Percentiles rank a stretch among this genome's conserved stretches.
Conservation (phyloP, 64 coral and sea anemone species). For the Actinia equina region DNA sequence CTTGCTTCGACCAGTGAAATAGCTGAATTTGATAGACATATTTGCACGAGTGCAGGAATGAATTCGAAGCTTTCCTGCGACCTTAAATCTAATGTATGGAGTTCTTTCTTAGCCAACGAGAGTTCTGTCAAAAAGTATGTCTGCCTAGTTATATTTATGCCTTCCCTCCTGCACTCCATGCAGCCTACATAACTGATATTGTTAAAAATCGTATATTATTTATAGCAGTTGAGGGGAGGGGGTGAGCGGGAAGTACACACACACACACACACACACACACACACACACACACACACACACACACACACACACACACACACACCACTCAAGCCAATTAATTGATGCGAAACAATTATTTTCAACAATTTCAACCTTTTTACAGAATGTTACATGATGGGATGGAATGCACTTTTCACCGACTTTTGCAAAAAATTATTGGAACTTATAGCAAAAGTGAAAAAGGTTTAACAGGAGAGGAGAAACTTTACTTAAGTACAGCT, state of each 20-base stretch:
- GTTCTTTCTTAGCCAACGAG: constrained; percentile 50
- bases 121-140: neutral
- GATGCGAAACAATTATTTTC: too few species aligned
- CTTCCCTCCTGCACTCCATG: too few species aligned
- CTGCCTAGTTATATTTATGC: too few species aligned
- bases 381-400: constrained; percentile 26
- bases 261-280: too few species aligned
- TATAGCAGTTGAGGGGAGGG: too few species aligned
- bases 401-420: constrained; percentile 24
- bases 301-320: too few species aligned
- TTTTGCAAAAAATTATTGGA: constrained; percentile 43
- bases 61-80: constrained; percentile 37
- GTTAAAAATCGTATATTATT: too few species aligned
- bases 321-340: too few species aligned
- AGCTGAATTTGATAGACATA: constrained; percentile 49
- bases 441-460: constrained; percentile 20
- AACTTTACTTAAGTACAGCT: constrained; percentile 37
- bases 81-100: constrained; percentile 32
- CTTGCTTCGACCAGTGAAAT: constrained; percentile 52
- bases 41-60: constrained; percentile 50
- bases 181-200: too few species aligned
- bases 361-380: neutral
- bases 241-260: too few species aligned
- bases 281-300: too few species aligned
- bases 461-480: constrained; percentile 11